Conservation (phyloP, 2,888 invertebrate genomes). For the Camptogramma bilineatum region DNA sequence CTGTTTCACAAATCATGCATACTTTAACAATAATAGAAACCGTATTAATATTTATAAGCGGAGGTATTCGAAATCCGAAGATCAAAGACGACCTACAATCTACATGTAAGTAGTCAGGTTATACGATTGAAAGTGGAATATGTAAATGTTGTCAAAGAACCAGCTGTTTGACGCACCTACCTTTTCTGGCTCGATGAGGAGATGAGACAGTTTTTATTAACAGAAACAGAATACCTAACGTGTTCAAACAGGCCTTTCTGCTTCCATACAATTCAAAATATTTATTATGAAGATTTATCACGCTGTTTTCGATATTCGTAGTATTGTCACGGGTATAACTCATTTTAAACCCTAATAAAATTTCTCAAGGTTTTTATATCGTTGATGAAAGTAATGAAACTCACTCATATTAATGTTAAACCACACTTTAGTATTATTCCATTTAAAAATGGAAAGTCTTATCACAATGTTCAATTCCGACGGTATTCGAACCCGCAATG, state of each 20-base stretch:
- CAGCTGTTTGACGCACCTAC: constrained; percentile 30
- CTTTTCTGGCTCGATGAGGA: constrained; percentile 22
- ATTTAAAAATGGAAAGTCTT: too few species aligned
- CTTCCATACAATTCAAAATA: neutral
- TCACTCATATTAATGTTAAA: too few species aligned
- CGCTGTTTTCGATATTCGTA: too few species aligned
- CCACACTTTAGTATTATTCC: too few species aligned
- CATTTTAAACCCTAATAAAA: too few species aligned
- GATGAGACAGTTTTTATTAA: constrained; percentile 19
- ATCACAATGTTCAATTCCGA: too few species aligned
- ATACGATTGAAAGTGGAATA: constrained; percentile 39
- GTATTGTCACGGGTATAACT: too few species aligned
- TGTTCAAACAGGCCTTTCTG: neutral
- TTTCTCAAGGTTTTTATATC: too few species aligned
- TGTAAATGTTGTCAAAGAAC: constrained; percentile 43
- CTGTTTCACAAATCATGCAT: constrained; percentile 29
- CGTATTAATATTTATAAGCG: constrained; percentile 39
- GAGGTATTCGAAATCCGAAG: constrained; percentile 34
- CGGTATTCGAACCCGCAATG: too few species aligned
- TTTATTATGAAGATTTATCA: too few species aligned
- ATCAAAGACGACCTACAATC: constrained; percentile 37
- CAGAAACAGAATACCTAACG: constrained; percentile 3
- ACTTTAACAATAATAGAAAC: constrained; percentile 36
- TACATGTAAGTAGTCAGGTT: constrained; percentile 17
- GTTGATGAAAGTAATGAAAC: too few species aligned